Evolutionary conservation across 2,113 vertebrate genomes (phyloP).

Genomic region (Notarius quadriscutis): DNA sequence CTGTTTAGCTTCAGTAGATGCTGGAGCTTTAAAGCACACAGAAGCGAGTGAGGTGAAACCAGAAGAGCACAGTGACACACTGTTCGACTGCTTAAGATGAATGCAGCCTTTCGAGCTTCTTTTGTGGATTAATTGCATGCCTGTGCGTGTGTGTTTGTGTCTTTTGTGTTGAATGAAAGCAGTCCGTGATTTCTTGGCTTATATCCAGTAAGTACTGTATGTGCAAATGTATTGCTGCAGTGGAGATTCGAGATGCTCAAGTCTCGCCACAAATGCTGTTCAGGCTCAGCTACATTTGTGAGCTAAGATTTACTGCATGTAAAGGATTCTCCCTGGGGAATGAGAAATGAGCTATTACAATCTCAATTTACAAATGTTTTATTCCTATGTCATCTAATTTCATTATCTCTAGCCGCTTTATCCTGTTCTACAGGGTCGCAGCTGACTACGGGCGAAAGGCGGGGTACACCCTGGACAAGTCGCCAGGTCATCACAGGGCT

Average conservation of each 20-base stretch:
- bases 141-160: slow-evolving; percentile 19
- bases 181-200: neutral
- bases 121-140: slow-evolving; percentile 13
- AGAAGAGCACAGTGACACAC: neutral
- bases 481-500: no score
- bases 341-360: neutral
- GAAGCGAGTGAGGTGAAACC: neutral
- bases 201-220: neutral
- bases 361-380: neutral
- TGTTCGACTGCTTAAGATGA: neutral
- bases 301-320: neutral
- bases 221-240: neutral
- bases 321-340: neutral
- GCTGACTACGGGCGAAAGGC: no score
- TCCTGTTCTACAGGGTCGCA: no score
- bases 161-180: slow-evolving; percentile 8
- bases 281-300: neutral
- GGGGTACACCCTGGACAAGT: no score
- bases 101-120: neutral
- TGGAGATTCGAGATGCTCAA: neutral
- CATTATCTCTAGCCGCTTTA: no score
- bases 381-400: neutral
- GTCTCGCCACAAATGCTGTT: neutral
- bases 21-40: neutral
- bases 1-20: slow-evolving; percentile 3